A percentile compares a stretch with the other conserved stretches of the same genome.
Evolutionary conservation across 2,113 vertebrate species (phyloP).

Genomic region (Muscicapa adusta): DNA sequence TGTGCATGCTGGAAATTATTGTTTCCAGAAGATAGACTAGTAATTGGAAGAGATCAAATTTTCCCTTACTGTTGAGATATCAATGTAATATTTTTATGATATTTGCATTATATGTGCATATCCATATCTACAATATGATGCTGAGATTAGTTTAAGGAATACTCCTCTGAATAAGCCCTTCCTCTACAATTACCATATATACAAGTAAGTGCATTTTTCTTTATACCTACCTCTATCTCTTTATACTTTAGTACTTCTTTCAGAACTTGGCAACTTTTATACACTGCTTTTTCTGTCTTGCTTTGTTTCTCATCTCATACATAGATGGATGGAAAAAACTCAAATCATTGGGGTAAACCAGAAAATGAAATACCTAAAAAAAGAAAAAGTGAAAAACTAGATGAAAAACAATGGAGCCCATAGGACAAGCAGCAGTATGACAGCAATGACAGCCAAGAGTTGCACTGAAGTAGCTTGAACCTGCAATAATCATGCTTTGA

Average conservation of each 20-base stretch:
- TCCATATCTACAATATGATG: background rate
- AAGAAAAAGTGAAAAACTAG: background rate
- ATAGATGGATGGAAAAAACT: background rate
- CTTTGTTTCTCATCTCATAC: background rate
- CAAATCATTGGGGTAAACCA: rapidly evolving
- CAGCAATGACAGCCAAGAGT: background rate
- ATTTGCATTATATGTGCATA: background rate
- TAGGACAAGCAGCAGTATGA: background rate
- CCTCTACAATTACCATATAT: background rate
- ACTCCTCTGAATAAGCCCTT: background rate
- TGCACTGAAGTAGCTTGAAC: background rate
- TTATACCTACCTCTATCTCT: background rate
- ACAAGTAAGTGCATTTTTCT: background rate
- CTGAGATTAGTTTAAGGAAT: background rate
- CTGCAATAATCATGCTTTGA: background rate
- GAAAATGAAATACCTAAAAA: background rate
- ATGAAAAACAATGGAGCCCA: background rate
- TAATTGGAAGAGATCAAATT: background rate
- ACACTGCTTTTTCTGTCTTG: background rate
- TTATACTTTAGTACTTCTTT: background rate
- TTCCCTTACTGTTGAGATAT: background rate
- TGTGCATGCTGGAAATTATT: background rate
- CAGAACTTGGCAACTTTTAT: background rate
- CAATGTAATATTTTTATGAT: background rate
- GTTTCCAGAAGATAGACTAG: background rate